A percentile compares a stretch with the other conserved stretches of the same genome.
phyloP scores from a whole-genome alignment of 2,888 invertebrate species.

The Melieria crassipennis region DNA sequence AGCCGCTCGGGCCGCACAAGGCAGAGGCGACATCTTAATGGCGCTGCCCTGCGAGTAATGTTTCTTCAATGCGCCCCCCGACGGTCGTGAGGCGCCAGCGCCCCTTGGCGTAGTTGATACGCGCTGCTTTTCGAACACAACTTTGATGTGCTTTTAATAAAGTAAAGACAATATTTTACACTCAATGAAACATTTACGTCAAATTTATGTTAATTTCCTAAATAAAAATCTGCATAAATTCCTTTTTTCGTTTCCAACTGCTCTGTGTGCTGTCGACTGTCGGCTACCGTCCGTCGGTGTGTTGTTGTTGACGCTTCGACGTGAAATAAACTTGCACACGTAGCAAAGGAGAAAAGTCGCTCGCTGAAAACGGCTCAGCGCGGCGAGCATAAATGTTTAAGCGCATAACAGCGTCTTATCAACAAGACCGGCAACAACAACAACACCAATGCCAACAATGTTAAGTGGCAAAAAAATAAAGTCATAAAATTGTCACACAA shows the following conservation, averaged over 20 bases:
- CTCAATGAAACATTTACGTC: conserved; percentile 59
- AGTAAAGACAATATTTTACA: conserved; percentile 55
- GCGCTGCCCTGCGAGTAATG: too few relatives aligned
- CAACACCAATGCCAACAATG: conserved; percentile 35
- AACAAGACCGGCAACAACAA: conserved; percentile 5
- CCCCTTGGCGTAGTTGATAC: too few relatives aligned
- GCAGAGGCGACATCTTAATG: too few relatives aligned
- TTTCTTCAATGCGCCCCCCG: too few relatives aligned
- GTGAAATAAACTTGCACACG: background rate
- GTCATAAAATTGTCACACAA: conserved; percentile 57
- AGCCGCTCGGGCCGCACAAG: too few relatives aligned
- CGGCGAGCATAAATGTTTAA: background rate
- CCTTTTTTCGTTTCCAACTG: background rate
- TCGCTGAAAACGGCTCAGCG: background rate
- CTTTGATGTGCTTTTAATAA: conserved; percentile 52
- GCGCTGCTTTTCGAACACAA: conserved; percentile 3
- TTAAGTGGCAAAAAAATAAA: conserved; percentile 48
- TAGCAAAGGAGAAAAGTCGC: background rate
- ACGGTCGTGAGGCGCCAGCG: too few relatives aligned
- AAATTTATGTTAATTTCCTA: conserved; percentile 58
- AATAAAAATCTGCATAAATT: conserved; percentile 37
- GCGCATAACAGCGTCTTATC: conserved; percentile 6
- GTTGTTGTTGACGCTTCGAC: background rate
- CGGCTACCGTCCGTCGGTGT: too few relatives aligned
- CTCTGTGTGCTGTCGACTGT: too few relatives aligned